Evolutionary conservation across 2,797 vertebrate genomes (phyloP).

Genomic region (Xiphophorus birchmanni): DNA sequence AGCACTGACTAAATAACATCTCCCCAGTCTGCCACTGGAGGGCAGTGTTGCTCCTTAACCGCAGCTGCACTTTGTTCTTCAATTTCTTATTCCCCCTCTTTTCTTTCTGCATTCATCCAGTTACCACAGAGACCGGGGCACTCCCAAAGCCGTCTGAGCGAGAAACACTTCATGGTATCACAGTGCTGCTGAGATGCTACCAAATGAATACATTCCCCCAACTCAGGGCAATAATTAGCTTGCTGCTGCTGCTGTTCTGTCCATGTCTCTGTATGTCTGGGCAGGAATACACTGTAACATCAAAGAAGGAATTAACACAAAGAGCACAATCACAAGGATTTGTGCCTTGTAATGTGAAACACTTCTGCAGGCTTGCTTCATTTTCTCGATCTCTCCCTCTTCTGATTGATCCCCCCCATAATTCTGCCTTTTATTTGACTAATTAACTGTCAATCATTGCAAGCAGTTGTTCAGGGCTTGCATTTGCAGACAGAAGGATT

Average conservation of each 20-base stretch:
- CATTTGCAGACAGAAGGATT: constrained; percentile 30
- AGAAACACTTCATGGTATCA: constrained; percentile 41
- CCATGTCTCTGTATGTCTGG: constrained; percentile 16
- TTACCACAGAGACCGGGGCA: constrained; percentile 42
- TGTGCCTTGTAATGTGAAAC: constrained; percentile 18
- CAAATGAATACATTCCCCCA: constrained; percentile 53
- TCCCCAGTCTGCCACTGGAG: constrained; percentile 52
- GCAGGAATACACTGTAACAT: constrained; percentile 4
- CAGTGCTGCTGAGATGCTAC: constrained; percentile 42
- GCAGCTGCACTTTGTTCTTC: neutral
- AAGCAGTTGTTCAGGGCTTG: constrained; percentile 30
- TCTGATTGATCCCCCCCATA: constrained; percentile 20
- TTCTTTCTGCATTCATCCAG: constrained; percentile 25
- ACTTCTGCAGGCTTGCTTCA: constrained; percentile 13
- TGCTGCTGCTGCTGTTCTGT: constrained; percentile 2
- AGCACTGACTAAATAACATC: neutral
- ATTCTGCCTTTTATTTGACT: constrained; percentile 18
- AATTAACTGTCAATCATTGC: constrained; percentile 49
- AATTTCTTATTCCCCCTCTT: neutral
- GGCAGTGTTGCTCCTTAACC: constrained; percentile 63
- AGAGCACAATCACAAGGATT: constrained; percentile 13
- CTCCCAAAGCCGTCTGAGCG: constrained; percentile 42
- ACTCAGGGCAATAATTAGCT: constrained; percentile 53
- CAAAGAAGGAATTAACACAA: constrained; percentile 17
- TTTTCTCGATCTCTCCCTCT: constrained; percentile 1